A percentile compares a stretch with the other conserved stretches of the same genome.
Evolutionary conservation across 2,113 vertebrate genomes (phyloP).

Genomic region (Xyrauchen texanus): DNA sequence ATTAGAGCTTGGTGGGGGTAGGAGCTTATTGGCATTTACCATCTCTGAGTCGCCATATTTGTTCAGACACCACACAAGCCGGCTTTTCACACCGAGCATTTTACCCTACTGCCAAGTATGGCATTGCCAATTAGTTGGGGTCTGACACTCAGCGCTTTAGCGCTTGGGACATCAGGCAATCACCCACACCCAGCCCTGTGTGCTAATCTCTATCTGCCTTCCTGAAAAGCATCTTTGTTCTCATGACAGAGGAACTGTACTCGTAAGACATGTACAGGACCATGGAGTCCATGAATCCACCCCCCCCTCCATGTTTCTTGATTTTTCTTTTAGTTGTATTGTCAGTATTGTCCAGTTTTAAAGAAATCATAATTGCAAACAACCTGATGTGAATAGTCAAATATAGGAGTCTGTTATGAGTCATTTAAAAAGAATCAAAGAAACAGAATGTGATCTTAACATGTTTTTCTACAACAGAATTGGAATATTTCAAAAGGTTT

Average conservation of each 20-base stretch:
- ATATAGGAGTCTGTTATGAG: too few species aligned
- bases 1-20: too few species aligned
- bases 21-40: not conserved
- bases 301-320: too few species aligned
- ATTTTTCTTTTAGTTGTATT: too few species aligned
- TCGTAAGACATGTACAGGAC: not conserved
- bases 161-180: conserved; percentile 52
- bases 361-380: too few species aligned
- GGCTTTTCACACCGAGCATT: conserved; percentile 15
- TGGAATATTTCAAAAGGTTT: too few species aligned
- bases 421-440: too few species aligned
- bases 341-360: too few species aligned
- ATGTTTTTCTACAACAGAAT: too few species aligned
- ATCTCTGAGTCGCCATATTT: conserved; percentile 37
- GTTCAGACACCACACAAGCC: conserved; percentile 18
- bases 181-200: conserved; percentile 19
- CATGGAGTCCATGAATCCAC: not conserved
- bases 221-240: conserved; percentile 20
- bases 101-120: conserved; percentile 54
- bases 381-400: too few species aligned
- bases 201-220: conserved; percentile 61
- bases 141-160: conserved; percentile 51
- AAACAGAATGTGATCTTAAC: too few species aligned
- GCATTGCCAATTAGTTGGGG: conserved; percentile 62
- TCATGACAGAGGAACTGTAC: not conserved